These are phyloP conservation scores for Bombus waltoni DNA, from an alignment of 1,140 invertebrate genomes.

Conservation along the genomic window DNA sequence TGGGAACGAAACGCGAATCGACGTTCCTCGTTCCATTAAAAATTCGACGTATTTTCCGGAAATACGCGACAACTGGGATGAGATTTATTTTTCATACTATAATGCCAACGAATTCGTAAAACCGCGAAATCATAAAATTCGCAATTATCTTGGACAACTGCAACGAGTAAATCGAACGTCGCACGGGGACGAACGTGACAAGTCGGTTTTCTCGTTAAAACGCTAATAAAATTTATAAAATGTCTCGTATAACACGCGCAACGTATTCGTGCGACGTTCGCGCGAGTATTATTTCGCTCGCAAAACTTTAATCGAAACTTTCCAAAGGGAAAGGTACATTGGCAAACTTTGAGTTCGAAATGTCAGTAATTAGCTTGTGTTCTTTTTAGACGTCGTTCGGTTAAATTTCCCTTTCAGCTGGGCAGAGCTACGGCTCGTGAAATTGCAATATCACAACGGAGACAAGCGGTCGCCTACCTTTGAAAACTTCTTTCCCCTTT, in stretches of 20 bases:
- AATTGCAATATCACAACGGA: slow-evolving; percentile 7
- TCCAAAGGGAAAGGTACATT: neutral
- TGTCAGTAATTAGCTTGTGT: neutral
- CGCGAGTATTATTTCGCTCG: neutral
- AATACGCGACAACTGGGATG: too few relatives aligned
- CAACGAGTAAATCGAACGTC: neutral
- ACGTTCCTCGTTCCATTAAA: too few relatives aligned
- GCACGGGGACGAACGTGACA: too few relatives aligned
- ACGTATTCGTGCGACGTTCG: neutral
- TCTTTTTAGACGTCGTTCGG: neutral
- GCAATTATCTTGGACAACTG: too few relatives aligned
- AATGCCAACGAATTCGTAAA: neutral
- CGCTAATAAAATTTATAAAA: neutral
- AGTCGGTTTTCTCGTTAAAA: too few relatives aligned
- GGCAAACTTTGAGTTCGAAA: neutral
- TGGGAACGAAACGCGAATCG: too few relatives aligned
- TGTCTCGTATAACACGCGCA: too few relatives aligned
- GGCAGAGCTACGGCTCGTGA: neutral
- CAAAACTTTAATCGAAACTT: neutral
- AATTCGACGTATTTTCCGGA: too few relatives aligned
- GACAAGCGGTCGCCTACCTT: neutral
- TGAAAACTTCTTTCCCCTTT: slow-evolving; percentile 1
- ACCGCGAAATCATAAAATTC: neutral
- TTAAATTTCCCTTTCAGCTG: neutral
- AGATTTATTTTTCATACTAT: too few relatives aligned